Evolutionary conservation across 2,888 invertebrate genomes (phyloP).

Genomic region (Elysia crispata): DNA sequence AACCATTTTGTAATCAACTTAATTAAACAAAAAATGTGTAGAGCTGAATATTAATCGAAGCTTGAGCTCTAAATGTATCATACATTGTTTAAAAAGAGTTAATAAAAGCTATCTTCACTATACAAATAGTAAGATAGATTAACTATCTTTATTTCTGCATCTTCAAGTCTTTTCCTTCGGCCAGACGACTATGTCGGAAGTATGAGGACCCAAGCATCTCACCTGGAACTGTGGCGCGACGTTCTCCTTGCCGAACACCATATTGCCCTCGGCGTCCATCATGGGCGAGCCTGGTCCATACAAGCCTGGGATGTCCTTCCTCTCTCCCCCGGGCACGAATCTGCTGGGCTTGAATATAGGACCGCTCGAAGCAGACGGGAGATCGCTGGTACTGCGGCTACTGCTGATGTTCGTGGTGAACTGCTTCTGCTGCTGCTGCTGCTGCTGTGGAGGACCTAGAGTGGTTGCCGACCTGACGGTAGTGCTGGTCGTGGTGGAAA

Average conservation of each 20-base stretch:
- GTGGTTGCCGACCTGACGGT: not conserved
- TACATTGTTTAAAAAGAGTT: too few species aligned
- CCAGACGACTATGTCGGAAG: too few species aligned
- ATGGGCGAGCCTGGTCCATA: constrained; percentile 28
- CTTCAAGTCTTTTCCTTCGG: not conserved
- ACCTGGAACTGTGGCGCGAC: constrained; percentile 44
- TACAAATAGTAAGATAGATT: too few species aligned
- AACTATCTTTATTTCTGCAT: not conserved
- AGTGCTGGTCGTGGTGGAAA: constrained; percentile 6
- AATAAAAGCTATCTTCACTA: too few species aligned
- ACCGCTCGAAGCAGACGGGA: not conserved
- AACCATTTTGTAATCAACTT: too few species aligned
- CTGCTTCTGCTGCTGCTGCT: not conserved
- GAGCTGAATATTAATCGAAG: too few species aligned
- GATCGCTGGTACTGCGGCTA: not conserved
- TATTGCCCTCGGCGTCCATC: constrained; percentile 27
- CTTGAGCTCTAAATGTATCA: too few species aligned
- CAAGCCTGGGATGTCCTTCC: constrained; percentile 40
- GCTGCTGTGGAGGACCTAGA: constrained; percentile 12
- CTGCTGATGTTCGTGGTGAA: not conserved
- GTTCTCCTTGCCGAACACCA: constrained; percentile 44
- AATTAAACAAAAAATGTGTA: too few species aligned
- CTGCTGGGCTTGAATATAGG: constrained; percentile 46
- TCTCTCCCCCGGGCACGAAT: constrained; percentile 31
- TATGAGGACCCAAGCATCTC: too few species aligned